Percentiles rank a stretch among this genome's conserved stretches.
Conservation (phyloP, 2,888 invertebrate species). For the Criorhina ranunculi region DNA sequence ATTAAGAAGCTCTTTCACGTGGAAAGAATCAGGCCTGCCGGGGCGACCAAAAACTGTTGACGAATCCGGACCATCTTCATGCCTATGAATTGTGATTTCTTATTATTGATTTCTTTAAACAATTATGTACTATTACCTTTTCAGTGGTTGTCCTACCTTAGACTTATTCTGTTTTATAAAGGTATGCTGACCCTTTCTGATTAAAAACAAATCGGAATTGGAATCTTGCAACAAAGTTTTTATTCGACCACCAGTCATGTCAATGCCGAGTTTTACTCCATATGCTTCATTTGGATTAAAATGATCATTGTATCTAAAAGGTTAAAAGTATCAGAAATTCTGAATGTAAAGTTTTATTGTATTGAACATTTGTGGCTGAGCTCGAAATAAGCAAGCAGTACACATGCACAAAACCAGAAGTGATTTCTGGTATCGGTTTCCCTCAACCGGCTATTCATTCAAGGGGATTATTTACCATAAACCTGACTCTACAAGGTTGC, state of each 20-base stretch:
- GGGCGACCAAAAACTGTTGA: slow-evolving; percentile 77
- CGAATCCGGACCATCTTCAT: slow-evolving; percentile 62
- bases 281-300: slow-evolving; percentile 77
- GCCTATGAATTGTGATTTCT: slow-evolving; percentile 37
- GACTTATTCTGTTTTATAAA: slow-evolving; percentile 79
- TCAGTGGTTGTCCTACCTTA: slow-evolving; percentile 78
- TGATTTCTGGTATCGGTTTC: too few species aligned
- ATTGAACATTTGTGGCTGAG: too few species aligned
- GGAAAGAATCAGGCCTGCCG: slow-evolving; percentile 55
- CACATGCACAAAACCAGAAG: too few species aligned
- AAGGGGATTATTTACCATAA: too few species aligned
- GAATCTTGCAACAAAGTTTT: slow-evolving; percentile 78
- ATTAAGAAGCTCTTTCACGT: slow-evolving; percentile 79
- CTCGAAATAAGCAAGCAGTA: too few species aligned
- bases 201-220: slow-evolving; percentile 61
- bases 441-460: too few species aligned
- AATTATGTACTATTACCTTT: slow-evolving; percentile 79
- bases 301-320: slow-evolving; percentile 78
- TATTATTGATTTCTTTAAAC: too few species aligned
- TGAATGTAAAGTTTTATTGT: neutral
- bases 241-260: slow-evolving; percentile 78
- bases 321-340: neutral
- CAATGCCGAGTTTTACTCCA: slow-evolving; percentile 76
- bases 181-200: slow-evolving; percentile 79
- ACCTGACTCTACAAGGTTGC: too few species aligned